phyloP scores from a whole-genome alignment of 2,888 invertebrate species.

The Epistrophella euchroma region DNA sequence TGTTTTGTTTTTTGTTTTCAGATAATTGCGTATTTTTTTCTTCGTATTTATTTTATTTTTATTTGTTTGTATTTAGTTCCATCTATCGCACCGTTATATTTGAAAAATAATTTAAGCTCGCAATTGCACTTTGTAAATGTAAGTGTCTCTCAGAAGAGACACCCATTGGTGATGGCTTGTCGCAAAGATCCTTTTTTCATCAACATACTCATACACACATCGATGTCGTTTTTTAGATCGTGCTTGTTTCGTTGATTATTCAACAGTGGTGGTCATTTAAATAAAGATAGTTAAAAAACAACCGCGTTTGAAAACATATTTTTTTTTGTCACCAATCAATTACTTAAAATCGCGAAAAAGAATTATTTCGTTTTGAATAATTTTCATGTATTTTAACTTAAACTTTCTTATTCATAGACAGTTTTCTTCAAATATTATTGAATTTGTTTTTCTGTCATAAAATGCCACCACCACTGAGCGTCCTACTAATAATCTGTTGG shows the following conservation, averaged over 20 bases:
- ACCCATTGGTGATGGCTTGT: constrained; percentile 68
- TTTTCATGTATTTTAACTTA: not conserved
- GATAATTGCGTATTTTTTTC: constrained; percentile 45
- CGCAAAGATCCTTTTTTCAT: constrained; percentile 58
- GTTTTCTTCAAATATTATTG: not conserved
- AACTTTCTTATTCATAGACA: not conserved
- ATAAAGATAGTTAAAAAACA: too few species aligned
- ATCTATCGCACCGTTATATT: constrained; percentile 60
- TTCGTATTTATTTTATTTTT: constrained; percentile 35
- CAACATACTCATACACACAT: constrained; percentile 37
- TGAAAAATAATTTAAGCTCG: constrained; percentile 39
- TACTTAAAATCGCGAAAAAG: too few species aligned
- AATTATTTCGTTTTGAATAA: not conserved
- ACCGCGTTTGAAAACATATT: too few species aligned
- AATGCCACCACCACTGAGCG: constrained; percentile 16
- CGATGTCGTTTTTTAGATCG: constrained; percentile 36
- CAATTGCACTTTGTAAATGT: constrained; percentile 59
- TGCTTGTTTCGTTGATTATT: constrained; percentile 50
- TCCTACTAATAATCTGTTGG: constrained; percentile 9
- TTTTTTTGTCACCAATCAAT: too few species aligned
- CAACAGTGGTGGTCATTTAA: constrained; percentile 21
- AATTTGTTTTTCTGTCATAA: not conserved
- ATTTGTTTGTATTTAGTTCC: constrained; percentile 49
- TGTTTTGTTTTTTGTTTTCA: constrained; percentile 47
- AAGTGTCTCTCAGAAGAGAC: constrained; percentile 14